Conservation (phyloP, 2,113 vertebrate species). For the Tursiops truncatus region DNA sequence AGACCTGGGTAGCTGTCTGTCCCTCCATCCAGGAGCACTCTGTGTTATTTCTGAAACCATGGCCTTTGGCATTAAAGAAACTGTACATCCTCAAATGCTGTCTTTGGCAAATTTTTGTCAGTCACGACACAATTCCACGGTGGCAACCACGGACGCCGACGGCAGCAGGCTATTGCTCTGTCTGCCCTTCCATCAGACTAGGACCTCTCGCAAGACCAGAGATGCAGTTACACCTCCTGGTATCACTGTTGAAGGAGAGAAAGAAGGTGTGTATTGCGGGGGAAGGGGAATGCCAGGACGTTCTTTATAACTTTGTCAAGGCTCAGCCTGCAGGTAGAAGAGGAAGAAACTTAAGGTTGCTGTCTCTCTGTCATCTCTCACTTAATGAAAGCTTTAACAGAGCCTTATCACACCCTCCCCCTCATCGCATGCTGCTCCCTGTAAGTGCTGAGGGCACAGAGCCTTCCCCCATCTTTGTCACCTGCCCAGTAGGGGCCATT, state of each 20-base stretch:
- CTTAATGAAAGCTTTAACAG: not conserved
- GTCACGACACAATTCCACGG: too few relatives aligned
- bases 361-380: not conserved
- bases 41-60: not conserved
- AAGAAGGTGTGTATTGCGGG: not conserved
- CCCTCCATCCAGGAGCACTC: not conserved
- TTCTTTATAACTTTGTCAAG: not conserved
- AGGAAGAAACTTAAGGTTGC: not conserved
- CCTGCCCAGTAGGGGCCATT: not conserved
- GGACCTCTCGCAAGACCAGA: not conserved
- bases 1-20: not conserved
- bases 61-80: not conserved
- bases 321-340: not conserved
- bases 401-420: not conserved
- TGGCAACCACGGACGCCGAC: not conserved
- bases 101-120: not conserved
- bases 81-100: not conserved
- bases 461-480: not conserved
- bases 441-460: not conserved
- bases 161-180: not conserved
- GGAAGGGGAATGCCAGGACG: rapidly evolving
- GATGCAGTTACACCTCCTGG: rapidly evolving
- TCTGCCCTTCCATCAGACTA: not conserved
- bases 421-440: not conserved
- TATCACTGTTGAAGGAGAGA: not conserved